Base-by-base conservation (phyloP, 2,797 vertebrate species). In the Clarias laeviceps region DNA sequence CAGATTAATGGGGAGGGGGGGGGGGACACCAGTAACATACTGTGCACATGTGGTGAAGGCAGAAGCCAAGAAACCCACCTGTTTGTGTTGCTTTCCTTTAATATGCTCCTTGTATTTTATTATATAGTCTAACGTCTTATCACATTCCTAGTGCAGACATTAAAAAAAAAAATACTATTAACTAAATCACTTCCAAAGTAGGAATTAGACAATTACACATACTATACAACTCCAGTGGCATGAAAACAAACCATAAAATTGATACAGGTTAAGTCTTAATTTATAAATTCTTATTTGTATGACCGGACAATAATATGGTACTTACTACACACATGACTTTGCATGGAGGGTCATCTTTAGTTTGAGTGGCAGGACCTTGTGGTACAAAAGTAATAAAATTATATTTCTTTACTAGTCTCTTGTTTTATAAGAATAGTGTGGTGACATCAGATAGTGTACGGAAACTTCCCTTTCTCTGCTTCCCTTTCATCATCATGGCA, bases 291-390 rank as follows among this genome's bases (percentile, higher is more conserved):
- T n/a, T 73, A 45, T 54, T 54, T 27, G 50, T 32, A 76, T 29
- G 15, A 76, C 50, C 12, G 14, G 20, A 34, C 4, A 59, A 59
- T 3, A 57, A 5, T 1, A 20, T 32, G 2, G n/a, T 57, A 74
- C 86, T 87, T 82, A 87, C 86, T 45, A 84, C 69, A 80, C 86
- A 87, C 54, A 84, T 27, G 81, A 87, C 34, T 59, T 6, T 61
- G 57, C 34, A 62, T 14, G 20, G 27, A 8, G 20, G 2, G 20
- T 62, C 15, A 0, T 22, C 22, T 54, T n/a, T 73, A 27, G 40
- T 34, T 72, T 81, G 15, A 22, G 61, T 20, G 27, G 18, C 61
- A 34, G 61, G 40, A 68, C 17, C 69, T 62, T 45, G 14, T 32
- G 2, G 40, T 20, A 45, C 2, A 29, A 62, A 72, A 59, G n/a